Evolutionary conservation across 2,113 vertebrate species (phyloP).

Genomic region (Ciconia maguari): DNA sequence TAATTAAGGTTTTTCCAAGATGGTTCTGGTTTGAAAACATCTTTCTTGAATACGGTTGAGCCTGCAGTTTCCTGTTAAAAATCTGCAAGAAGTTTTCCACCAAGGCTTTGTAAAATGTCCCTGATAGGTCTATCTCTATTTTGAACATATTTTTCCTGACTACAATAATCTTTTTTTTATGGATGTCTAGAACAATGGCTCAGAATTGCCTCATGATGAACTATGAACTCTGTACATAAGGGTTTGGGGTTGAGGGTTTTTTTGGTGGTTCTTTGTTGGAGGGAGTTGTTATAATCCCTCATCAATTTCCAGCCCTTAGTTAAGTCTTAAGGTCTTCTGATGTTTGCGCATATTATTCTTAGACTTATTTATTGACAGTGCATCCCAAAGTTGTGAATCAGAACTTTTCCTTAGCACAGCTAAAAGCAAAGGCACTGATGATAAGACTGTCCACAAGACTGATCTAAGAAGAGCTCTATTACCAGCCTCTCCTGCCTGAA

Average conservation of each 20-base stretch:
- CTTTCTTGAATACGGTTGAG: not conserved
- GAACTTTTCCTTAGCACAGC: not conserved
- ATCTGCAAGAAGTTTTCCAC: not conserved
- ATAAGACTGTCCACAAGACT: not conserved
- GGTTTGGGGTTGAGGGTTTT: not conserved
- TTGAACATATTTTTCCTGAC: not conserved
- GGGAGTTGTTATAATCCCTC: not conserved
- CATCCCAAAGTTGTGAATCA: not conserved
- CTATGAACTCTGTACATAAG: accelerated
- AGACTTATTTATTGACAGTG: not conserved
- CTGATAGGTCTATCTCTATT: not conserved
- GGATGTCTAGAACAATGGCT: not conserved
- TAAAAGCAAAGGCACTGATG: not conserved
- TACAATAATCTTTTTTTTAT: not conserved
- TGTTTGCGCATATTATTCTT: not conserved
- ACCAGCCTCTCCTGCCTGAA: not conserved
- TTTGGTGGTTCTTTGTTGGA: not conserved
- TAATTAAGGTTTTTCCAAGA: not conserved
- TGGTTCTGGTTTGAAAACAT: not conserved
- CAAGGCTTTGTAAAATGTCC: not conserved
- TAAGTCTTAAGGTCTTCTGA: not conserved
- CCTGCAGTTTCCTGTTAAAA: accelerated
- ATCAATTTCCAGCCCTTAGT: not conserved
- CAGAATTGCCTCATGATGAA: not conserved
- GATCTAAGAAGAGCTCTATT: not conserved